Percentiles rank a stretch among this genome's conserved stretches.
Evolutionary conservation across 1,140 invertebrate species (phyloP).

Genomic region (Heterodera schachtii): DNA sequence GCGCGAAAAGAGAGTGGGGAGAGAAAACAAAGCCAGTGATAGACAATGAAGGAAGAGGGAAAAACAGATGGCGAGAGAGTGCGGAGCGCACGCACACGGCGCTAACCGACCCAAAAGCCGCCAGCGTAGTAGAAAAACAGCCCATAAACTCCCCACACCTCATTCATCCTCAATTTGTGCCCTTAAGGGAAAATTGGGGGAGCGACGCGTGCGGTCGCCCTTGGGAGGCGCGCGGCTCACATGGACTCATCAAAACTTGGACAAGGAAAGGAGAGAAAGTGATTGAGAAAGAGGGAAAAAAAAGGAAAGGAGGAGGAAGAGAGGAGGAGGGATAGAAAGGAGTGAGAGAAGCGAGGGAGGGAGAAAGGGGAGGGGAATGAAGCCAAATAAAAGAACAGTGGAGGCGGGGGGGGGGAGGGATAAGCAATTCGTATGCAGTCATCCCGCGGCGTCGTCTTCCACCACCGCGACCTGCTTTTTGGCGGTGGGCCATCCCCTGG

Average conservation of each 20-base stretch:
- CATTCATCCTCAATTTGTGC: slow-evolving; percentile 8
- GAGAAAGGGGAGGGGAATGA: neutral
- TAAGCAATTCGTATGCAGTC: neutral
- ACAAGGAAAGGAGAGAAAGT: too few species aligned
- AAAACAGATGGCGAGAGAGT: neutral
- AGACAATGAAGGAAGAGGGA: neutral
- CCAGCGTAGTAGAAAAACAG: neutral
- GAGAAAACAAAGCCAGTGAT: neutral
- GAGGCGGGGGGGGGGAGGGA: neutral
- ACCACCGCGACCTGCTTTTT: slow-evolving; percentile 11
- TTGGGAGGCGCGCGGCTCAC: neutral
- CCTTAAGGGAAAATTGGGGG: neutral
- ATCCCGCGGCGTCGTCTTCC: neutral
- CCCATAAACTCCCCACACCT: neutral
- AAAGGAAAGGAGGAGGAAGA: too few species aligned
- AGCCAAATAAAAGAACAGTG: neutral
- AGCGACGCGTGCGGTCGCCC: neutral
- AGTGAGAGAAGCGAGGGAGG: too few species aligned
- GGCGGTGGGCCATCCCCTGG: neutral
- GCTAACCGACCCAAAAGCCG: neutral
- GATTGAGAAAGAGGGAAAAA: too few species aligned
- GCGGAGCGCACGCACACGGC: neutral
- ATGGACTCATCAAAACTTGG: neutral
- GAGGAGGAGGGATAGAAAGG: too few species aligned
- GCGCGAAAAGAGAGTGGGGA: neutral